Evolutionary conservation across 2,113 vertebrate species (phyloP).

Genomic region (Charadrius vociferus): DNA sequence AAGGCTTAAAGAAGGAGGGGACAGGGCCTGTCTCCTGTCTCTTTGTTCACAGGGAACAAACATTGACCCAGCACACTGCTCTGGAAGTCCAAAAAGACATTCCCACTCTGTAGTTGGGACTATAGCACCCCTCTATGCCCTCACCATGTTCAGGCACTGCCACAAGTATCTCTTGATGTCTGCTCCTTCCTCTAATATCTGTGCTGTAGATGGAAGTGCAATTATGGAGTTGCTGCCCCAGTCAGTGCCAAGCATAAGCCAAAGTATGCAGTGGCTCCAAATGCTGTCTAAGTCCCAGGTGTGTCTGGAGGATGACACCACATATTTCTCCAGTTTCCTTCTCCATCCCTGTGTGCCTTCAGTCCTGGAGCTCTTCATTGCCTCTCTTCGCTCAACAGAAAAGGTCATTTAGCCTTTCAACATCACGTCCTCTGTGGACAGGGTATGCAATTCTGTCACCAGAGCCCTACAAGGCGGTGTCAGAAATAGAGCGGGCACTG

Average conservation of each 20-base stretch:
- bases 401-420: neutral
- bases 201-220: neutral
- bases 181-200: neutral
- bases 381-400: neutral
- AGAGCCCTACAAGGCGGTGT: accelerated
- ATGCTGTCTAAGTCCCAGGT: neutral
- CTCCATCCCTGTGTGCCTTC: neutral
- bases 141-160: neutral
- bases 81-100: neutral
- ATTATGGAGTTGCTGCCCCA: neutral
- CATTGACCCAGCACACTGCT: accelerated
- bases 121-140: neutral
- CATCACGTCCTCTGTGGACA: neutral
- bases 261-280: neutral
- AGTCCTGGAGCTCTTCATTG: neutral
- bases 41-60: neutral
- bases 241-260: neutral
- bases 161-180: neutral
- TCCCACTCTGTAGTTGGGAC: neutral
- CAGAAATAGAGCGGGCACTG: neutral
- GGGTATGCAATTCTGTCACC: neutral
- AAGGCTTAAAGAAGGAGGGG: neutral
- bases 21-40: neutral
- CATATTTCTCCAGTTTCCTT: neutral
- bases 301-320: neutral